These are phyloP conservation scores for Takifugu bimaculatus DNA, from an alignment of 2,113 vertebrate genomes.

Conservation along the genomic window DNA sequence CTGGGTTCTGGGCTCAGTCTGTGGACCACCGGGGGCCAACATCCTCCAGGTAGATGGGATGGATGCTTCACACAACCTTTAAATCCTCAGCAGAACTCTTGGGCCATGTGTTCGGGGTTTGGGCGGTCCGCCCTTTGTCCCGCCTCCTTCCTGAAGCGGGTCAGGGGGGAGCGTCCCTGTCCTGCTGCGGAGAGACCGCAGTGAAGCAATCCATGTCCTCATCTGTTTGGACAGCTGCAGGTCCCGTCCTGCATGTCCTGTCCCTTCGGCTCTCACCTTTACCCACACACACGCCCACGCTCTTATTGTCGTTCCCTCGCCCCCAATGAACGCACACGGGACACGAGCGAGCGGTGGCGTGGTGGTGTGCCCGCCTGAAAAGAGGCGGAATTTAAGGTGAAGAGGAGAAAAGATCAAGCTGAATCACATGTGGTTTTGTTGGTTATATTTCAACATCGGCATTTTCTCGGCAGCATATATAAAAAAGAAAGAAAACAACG, in stretches of 20 bases:
- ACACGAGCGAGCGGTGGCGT: not conserved
- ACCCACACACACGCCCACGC: not conserved
- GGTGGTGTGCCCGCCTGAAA: too few species aligned
- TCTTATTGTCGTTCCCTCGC: not conserved
- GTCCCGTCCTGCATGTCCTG: not conserved
- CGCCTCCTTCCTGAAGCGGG: not conserved
- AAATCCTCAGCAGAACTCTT: too few species aligned
- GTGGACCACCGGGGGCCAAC: conserved; percentile 30
- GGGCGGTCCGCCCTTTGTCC: not conserved
- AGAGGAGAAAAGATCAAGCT: conserved; percentile 50
- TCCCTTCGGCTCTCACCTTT: conserved; percentile 45
- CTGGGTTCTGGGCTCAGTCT: conserved; percentile 38
- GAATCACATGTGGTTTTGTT: conserved; percentile 63
- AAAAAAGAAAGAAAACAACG: conserved; percentile 65
- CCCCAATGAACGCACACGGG: not conserved
- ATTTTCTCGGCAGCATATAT: conserved; percentile 79
- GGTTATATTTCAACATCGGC: conserved; percentile 80
- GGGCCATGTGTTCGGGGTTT: not conserved
- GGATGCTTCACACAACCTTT: too few species aligned
- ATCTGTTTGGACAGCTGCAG: conserved; percentile 64
- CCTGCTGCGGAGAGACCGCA: not conserved
- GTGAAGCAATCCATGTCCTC: conserved; percentile 44
- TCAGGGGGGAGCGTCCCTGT: conserved; percentile 4
- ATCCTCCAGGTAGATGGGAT: not conserved
- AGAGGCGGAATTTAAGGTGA: not conserved